Evolutionary conservation across 1,140 invertebrate genomes (phyloP), one percentile per base, ranked within the genome.

Genomic region (Hormaphis cornu): DNA sequence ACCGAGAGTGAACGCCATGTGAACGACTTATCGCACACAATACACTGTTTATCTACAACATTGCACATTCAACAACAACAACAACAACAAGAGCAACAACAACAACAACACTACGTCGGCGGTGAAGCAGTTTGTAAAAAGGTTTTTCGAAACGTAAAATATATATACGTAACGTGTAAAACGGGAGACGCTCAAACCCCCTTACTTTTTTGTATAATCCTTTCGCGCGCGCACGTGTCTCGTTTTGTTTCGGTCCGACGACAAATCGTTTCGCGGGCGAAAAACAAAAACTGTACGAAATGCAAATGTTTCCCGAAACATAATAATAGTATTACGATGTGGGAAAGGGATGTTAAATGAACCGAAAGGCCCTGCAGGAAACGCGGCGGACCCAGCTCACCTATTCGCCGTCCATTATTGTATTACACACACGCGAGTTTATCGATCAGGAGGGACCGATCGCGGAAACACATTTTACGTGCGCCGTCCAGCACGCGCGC

Each of bases 341-440:
- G 52, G 30, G 53, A 58, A 37, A 44, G 58, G 37, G 24, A 28
- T 44, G 58, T 61, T 61, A 61, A 61, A 61, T 44, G 58, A 61
- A 61, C 54, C 33, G 52, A 54, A 20, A 54, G 52, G 35, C 30
- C 4, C 30, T 16, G 54, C 61, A 66, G 61, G 61, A 66, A 66
- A 66, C 61, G 44, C 20, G 50, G 44, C 20, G 50, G 26, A 48
- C 44, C 42, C 40, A 18, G 18, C 44, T 66, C 42, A 66, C 61
- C 61, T 66, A n/a, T n/a, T n/a, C n/a, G n/a, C 50, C 61, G 28
- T 66, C 61, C 61, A 66, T 66, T 66, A 66, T n/a, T n/a, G n/a
- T n/a, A n/a, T n/a, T n/a, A n/a, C n/a, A n/a, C n/a, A n/a, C n/a
- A n/a, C n/a, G n/a, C n/a, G n/a, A 44, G 26, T 44, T 44, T n/a